Conservation (phyloP, 2,113 vertebrate species). For the Toxotes chatareus region DNA sequence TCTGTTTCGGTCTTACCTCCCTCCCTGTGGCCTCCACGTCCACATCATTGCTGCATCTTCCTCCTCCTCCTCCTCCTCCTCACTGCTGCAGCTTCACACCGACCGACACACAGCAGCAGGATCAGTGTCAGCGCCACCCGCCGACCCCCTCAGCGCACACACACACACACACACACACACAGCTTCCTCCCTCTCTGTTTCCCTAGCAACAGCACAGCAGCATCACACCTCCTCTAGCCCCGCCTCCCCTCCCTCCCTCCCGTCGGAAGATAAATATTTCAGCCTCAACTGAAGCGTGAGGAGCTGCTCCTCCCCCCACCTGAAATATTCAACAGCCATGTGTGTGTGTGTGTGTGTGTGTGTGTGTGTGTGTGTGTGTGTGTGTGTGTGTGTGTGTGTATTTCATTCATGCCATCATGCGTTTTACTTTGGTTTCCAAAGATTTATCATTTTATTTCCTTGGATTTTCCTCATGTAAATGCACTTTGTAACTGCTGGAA, state of each 20-base stretch:
- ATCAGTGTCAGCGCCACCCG: conserved; percentile 35
- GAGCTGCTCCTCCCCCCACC: conserved; percentile 51
- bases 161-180: conserved; percentile 38
- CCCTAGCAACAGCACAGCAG: conserved; percentile 83
- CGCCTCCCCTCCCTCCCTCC: conserved; percentile 25
- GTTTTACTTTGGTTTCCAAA: no score
- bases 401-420: no score
- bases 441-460: no score
- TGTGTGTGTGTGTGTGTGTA: not conserved
- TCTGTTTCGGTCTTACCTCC: conserved; percentile 71
- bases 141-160: conserved; percentile 20
- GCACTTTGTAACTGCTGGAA: no score
- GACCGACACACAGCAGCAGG: conserved; percentile 47
- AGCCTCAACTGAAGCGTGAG: conserved; percentile 64
- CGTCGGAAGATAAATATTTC: conserved; percentile 76
- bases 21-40: conserved; percentile 59
- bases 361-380: conserved; percentile 14
- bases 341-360: conserved; percentile 26
- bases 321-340: conserved; percentile 59
- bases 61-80: conserved; percentile 8
- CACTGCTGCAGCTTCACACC: conserved; percentile 26
- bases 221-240: conserved; percentile 50
- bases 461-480: no score
- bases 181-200: conserved; percentile 64
- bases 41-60: conserved; percentile 69